phyloP scores from a whole-genome alignment of 2,888 invertebrate genomes.

The Eurytoma californica region DNA sequence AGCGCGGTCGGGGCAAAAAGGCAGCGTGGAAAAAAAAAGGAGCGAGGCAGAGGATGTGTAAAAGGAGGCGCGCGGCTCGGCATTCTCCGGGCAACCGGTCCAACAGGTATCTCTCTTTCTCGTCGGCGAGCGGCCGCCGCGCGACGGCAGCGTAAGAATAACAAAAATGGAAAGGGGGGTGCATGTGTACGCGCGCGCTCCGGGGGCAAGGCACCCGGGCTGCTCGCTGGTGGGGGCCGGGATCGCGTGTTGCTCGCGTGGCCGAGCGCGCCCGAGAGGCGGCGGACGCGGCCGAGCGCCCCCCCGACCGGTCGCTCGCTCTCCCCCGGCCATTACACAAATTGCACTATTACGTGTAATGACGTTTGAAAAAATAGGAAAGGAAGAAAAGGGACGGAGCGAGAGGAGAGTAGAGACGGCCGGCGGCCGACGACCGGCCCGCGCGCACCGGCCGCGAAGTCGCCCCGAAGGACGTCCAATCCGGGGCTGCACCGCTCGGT shows the following conservation, averaged over 20 bases:
- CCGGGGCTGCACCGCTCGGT: background rate
- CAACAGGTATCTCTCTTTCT: slow-evolving; percentile 62
- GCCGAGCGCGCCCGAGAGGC: slow-evolving; percentile 68
- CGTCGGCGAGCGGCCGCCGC: background rate
- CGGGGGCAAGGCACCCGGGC: slow-evolving; percentile 7
- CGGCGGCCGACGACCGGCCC: slow-evolving; percentile 11
- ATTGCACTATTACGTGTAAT: slow-evolving; percentile 71
- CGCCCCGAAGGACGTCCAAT: slow-evolving; percentile 38
- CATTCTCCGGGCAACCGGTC: slow-evolving; percentile 63
- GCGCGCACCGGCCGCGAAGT: slow-evolving; percentile 21
- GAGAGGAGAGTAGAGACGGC: slow-evolving; percentile 16
- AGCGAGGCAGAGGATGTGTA: background rate
- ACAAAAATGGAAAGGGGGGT: background rate
- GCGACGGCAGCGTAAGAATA: background rate
- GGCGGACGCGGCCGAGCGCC: slow-evolving; percentile 65
- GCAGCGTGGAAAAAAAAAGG: background rate
- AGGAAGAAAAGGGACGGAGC: too few species aligned
- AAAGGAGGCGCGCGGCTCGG: slow-evolving; percentile 48
- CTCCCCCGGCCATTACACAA: slow-evolving; percentile 67
- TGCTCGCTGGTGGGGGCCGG: slow-evolving; percentile 52
- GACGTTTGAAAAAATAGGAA: slow-evolving; percentile 62
- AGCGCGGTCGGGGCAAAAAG: background rate
- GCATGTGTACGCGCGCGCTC: background rate
- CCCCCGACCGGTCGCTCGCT: background rate
- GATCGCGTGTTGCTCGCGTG: slow-evolving; percentile 75